Base-by-base conservation (phyloP, 2,797 vertebrate genomes). In the Avahi laniger region DNA sequence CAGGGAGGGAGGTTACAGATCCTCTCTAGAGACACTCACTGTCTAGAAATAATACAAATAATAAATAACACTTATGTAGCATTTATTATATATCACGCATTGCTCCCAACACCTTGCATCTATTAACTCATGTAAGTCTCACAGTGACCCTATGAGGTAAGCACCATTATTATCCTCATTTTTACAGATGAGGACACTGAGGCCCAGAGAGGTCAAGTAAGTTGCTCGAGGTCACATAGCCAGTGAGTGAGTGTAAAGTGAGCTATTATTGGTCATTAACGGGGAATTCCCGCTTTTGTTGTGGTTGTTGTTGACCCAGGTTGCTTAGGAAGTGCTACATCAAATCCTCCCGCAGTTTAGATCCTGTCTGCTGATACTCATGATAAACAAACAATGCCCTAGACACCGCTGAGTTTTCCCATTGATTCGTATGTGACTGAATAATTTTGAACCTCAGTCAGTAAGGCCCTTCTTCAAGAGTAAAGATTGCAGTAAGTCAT, bases 291-390 rank as follows among this genome's bases (percentile, higher is more conserved):
- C 92, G 43, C 95, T 94, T 96, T 82, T 97, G 81, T 97, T 97
- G 81, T 88, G 92, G 78, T 84, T 30, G 26, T 95, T 97, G 95
- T 97, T 95, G 96, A 96, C 73, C 67, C 41, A 38, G 46, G 96
- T 92, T 97, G 88, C 94, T 97, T 95, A 97, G 97, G 97, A 98
- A 98, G 96, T 85, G 50, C 96, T 97, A 52, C 82, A 94, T 97
- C 94, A 95, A 87, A 57, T 95, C 43, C 90, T 79, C 24, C 33
- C 59, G 81, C 61, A 92, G 69, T 89, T 95, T 67, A 95, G 96
- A 95, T 96, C 94, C 93, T 94, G 78, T 95, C 69, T 95, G 69
- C 88, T 83, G 96, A 88, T 89, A 96, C 88, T 72, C 12, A 10
- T 35, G 50, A 75, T 91, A 93, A 96, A 97, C 70, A 96, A 97